Percentiles rank a stretch among this genome's conserved stretches.
Evolutionary conservation across 1,140 invertebrate species (phyloP).

Genomic region (Luehdorfia chinensis): DNA sequence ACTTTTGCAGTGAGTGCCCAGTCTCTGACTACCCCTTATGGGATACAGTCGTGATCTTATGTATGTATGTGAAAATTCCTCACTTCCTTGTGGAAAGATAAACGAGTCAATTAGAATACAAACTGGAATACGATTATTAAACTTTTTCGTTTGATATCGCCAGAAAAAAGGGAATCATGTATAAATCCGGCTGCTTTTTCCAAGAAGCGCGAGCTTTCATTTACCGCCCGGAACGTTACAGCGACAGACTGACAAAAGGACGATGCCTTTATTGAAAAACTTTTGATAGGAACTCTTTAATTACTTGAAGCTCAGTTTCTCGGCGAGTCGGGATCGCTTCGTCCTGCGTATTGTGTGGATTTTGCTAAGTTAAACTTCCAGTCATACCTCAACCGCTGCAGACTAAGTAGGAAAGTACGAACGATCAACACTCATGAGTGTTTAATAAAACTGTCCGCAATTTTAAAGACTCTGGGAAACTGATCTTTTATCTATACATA

Average conservation of each 20-base stretch:
- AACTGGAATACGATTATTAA: background rate
- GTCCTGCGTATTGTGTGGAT: background rate
- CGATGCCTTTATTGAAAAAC: constrained; percentile 12
- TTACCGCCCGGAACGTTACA: constrained; percentile 3
- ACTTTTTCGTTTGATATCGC: background rate
- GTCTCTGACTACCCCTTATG: too few species aligned
- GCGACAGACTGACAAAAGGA: background rate
- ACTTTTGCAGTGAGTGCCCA: too few species aligned
- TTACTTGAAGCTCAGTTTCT: background rate
- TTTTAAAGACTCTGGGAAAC: background rate
- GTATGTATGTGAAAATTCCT: too few species aligned
- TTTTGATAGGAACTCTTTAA: constrained; percentile 1
- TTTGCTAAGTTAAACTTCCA: background rate
- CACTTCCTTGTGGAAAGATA: background rate
- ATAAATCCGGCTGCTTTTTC: background rate
- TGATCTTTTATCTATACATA: background rate
- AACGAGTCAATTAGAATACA: background rate
- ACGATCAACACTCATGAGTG: background rate
- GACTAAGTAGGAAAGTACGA: too few species aligned
- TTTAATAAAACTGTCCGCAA: background rate
- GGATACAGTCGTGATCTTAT: too few species aligned
- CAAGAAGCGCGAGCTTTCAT: background rate
- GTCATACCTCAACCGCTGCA: too few species aligned
- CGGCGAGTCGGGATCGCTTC: background rate
- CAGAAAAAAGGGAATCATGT: background rate